Conservation (phyloP, 2,797 vertebrate species). For the Oreortyx pictus region DNA sequence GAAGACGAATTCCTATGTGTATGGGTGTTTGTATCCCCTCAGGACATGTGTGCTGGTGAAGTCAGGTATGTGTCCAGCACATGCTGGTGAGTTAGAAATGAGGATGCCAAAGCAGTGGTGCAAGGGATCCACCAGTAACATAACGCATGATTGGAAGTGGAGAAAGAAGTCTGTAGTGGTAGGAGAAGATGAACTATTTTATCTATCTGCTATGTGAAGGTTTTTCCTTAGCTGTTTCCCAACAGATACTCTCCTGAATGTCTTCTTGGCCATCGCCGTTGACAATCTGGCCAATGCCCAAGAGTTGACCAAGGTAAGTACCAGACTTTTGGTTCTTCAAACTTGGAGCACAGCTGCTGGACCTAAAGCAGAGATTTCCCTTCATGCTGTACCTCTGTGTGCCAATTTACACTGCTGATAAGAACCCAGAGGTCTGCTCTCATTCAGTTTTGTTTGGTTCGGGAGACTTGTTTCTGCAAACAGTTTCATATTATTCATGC, state of each 20-base stretch:
- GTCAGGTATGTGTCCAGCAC: neutral
- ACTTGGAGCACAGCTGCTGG: neutral
- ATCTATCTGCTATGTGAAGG: neutral
- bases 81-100: neutral
- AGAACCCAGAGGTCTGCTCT: neutral
- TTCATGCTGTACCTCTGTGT: accelerated
- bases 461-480: neutral
- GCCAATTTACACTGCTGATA: neutral
- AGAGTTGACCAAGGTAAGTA: slow-evolving; percentile 93
- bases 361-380: neutral
- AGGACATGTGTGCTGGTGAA: neutral
- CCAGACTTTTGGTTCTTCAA: accelerated
- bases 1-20: neutral
- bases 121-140: accelerated
- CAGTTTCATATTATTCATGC: neutral
- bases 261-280: slow-evolving; percentile 97
- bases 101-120: neutral
- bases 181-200: accelerated
- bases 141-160: accelerated
- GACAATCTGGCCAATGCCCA: slow-evolving; percentile 98
- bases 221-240: slow-evolving; percentile 80
- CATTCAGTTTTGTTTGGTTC: neutral
- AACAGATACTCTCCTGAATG: slow-evolving; percentile 94
- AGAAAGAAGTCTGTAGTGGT: neutral
- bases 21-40: neutral